Percentiles rank a stretch among this genome's conserved stretches.
Evolutionary conservation across 92 coral and sea anemone species (phyloP).

Genomic region (Montipora capitata): DNA sequence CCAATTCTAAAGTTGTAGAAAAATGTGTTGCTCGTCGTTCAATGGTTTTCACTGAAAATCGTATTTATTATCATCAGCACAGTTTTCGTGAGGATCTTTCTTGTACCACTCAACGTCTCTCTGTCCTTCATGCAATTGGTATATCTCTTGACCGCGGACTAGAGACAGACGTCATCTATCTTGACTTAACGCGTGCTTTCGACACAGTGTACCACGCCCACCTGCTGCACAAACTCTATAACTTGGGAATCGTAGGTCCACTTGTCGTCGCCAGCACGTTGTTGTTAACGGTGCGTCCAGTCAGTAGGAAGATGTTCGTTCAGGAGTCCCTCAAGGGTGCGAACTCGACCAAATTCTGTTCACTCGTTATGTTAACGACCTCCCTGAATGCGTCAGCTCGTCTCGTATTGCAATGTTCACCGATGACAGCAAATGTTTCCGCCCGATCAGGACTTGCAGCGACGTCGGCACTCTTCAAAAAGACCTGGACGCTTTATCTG

Average conservation of each 20-base stretch:
- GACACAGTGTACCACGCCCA: too few relatives aligned
- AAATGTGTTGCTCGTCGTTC: constrained; percentile 33
- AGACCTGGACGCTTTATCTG: constrained; percentile 53
- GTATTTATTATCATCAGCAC: neutral
- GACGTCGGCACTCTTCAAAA: constrained; percentile 45
- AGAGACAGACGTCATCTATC: too few relatives aligned
- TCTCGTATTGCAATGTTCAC: too few relatives aligned
- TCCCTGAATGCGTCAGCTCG: too few relatives aligned
- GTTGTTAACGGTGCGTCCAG: constrained; percentile 4
- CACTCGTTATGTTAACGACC: constrained; percentile 3
- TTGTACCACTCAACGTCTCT: constrained; percentile 49
- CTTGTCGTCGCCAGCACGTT: too few relatives aligned
- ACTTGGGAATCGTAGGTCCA: too few relatives aligned
- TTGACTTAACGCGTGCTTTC: too few relatives aligned
- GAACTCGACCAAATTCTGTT: constrained; percentile 41
- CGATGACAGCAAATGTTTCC: constrained; percentile 34
- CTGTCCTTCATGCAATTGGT: constrained; percentile 54
- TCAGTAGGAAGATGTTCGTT: constrained; percentile 35
- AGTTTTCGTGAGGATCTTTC: too few relatives aligned
- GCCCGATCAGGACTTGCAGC: constrained; percentile 27
- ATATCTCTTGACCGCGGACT: too few relatives aligned
- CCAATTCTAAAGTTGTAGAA: constrained; percentile 49
- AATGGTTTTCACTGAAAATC: constrained; percentile 26
- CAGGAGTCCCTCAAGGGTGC: constrained; percentile 62
- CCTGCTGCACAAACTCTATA: too few relatives aligned